Percentiles rank a stretch among this genome's conserved stretches.
Conservation (phyloP, 2,888 invertebrate species). For the Unio delphinus region DNA sequence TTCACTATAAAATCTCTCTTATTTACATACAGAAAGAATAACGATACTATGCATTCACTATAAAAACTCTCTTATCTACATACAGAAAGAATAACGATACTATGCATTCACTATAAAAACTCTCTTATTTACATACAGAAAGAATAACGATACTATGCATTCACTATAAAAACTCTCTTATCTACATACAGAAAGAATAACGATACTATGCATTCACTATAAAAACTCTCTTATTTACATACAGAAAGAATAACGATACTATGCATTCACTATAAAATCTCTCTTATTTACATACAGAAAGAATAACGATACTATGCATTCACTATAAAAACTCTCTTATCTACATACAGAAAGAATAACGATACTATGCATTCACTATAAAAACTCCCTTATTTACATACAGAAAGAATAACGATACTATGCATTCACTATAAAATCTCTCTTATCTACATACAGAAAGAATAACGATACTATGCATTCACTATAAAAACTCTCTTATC, state of each 20-base stretch:
- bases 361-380: background rate
- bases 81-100: too few species aligned
- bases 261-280: slow-evolving; percentile 38
- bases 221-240: too few species aligned
- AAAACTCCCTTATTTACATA: too few species aligned
- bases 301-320: slow-evolving; percentile 6
- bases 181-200: too few species aligned
- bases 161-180: slow-evolving; percentile 27
- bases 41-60: background rate
- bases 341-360: too few species aligned
- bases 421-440: slow-evolving; percentile 41
- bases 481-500: slow-evolving; percentile 23
- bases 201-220: background rate
- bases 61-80: too few species aligned
- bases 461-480: slow-evolving; percentile 9
- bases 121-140: slow-evolving; percentile 37
- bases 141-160: slow-evolving; percentile 6
- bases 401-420: too few species aligned
- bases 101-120: slow-evolving; percentile 35
- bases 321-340: slow-evolving; percentile 26
- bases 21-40: too few species aligned
- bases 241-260: too few species aligned
- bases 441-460: slow-evolving; percentile 31
- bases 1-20: slow-evolving; percentile 29
- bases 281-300: slow-evolving; percentile 34